Percentiles rank a stretch among this genome's conserved stretches.
These are phyloP conservation scores for Agrochola litura DNA, from an alignment of 2,888 invertebrate species.

Conservation along the genomic window DNA sequence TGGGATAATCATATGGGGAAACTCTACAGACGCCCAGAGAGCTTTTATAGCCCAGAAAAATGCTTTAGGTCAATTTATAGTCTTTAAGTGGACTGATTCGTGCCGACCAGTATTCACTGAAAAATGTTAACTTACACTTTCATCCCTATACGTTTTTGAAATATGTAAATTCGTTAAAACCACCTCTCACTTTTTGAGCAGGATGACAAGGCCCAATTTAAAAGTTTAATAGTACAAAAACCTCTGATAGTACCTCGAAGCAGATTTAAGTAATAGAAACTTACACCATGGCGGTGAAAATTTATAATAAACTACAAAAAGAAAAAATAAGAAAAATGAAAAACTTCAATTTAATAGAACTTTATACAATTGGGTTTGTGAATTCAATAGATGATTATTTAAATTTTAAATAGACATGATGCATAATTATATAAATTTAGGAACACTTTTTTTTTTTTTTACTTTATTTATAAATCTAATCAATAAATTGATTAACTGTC, in stretches of 20 bases:
- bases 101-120: no score
- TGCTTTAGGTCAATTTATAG: no score
- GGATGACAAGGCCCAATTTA: neutral
- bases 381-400: slow-evolving; percentile 1
- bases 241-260: no score
- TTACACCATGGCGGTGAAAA: neutral
- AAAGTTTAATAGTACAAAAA: slow-evolving; percentile 6
- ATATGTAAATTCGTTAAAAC: neutral
- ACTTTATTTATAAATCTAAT: no score
- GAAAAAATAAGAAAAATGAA: neutral
- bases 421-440: neutral
- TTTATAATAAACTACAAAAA: neutral
- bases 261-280: neutral
- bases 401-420: slow-evolving; percentile 2
- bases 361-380: neutral
- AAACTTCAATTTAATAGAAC: neutral
- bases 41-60: no score
- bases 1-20: no score
- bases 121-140: no score
- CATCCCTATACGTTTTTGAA: no score
- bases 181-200: neutral
- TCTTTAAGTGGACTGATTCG: no score
- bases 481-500: no score
- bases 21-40: no score
- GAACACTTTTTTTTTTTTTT: no score